These are phyloP conservation scores for Myiopsitta monachus DNA, from an alignment of 2,113 vertebrate genomes.

Conservation along the genomic window DNA sequence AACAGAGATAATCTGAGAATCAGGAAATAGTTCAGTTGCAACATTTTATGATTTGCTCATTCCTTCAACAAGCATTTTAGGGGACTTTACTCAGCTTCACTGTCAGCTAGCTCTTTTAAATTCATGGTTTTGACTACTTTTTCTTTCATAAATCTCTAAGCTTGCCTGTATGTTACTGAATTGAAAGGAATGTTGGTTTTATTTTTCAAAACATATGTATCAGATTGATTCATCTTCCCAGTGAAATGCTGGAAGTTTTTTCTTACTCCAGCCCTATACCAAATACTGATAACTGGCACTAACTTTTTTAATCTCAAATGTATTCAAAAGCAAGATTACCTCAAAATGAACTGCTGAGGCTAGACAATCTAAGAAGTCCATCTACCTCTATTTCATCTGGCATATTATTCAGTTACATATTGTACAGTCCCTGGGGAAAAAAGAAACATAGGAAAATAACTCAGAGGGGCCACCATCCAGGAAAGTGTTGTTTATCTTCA, in stretches of 20 bases:
- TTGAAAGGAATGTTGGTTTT: not conserved
- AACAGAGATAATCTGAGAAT: not conserved
- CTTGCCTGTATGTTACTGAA: not conserved
- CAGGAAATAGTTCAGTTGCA: not conserved
- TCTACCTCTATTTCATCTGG: slow-evolving; percentile 29
- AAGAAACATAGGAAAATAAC: not conserved
- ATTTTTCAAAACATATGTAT: not conserved
- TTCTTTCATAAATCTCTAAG: not conserved
- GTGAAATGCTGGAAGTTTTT: not conserved
- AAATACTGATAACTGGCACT: not conserved
- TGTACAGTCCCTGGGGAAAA: slow-evolving; percentile 3
- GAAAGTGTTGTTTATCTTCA: not conserved
- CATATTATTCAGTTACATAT: not conserved
- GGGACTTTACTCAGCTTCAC: not conserved
- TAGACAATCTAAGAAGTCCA: slow-evolving; percentile 36
- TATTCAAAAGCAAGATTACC: slow-evolving; percentile 9
- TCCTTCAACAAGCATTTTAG: not conserved
- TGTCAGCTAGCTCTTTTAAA: not conserved
- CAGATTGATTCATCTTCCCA: not conserved
- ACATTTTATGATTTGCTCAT: not conserved
- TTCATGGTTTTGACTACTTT: not conserved
- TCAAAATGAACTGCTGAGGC: slow-evolving; percentile 10
- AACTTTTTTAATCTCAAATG: not conserved
- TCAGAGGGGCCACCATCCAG: not conserved
- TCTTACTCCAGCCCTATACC: not conserved